These are phyloP conservation scores for Knipowitschia caucasica DNA, from an alignment of 2,797 vertebrate genomes.

Conservation along the genomic window DNA sequence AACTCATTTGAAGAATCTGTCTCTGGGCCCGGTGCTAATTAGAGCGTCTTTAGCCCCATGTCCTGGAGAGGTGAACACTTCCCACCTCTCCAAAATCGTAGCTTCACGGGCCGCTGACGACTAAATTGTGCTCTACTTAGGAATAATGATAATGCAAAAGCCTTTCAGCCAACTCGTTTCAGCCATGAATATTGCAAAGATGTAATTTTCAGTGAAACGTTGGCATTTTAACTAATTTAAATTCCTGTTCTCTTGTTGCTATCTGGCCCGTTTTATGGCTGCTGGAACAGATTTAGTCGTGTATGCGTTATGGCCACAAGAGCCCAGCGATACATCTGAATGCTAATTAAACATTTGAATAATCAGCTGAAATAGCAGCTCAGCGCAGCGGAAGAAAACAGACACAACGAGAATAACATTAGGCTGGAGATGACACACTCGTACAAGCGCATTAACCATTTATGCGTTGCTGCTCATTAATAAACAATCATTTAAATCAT, in stretches of 20 bases:
- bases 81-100: slow-evolving; percentile 50
- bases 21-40: slow-evolving; percentile 51
- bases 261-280: slow-evolving; percentile 50
- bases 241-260: slow-evolving; percentile 60
- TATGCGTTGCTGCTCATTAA: not conserved
- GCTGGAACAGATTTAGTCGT: slow-evolving; percentile 52
- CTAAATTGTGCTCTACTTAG: slow-evolving; percentile 68
- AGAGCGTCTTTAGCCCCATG: slow-evolving; percentile 51
- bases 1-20: slow-evolving; percentile 45
- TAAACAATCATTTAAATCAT: not conserved
- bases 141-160: slow-evolving; percentile 72
- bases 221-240: slow-evolving; percentile 76
- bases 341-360: slow-evolving; percentile 71
- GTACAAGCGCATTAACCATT: slow-evolving; percentile 7
- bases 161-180: slow-evolving; percentile 69
- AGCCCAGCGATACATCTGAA: slow-evolving; percentile 57
- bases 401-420: slow-evolving; percentile 4
- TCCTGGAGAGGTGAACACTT: slow-evolving; percentile 64
- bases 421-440: not conserved
- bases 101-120: slow-evolving; percentile 56
- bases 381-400: slow-evolving; percentile 13
- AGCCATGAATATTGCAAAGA: slow-evolving; percentile 73
- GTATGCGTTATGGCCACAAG: slow-evolving; percentile 53
- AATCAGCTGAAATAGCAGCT: slow-evolving; percentile 47
- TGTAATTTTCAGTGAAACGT: slow-evolving; percentile 63